These are phyloP conservation scores for Hyperoplus immaculatus DNA, from an alignment of 2,797 vertebrate species.

Conservation along the genomic window DNA sequence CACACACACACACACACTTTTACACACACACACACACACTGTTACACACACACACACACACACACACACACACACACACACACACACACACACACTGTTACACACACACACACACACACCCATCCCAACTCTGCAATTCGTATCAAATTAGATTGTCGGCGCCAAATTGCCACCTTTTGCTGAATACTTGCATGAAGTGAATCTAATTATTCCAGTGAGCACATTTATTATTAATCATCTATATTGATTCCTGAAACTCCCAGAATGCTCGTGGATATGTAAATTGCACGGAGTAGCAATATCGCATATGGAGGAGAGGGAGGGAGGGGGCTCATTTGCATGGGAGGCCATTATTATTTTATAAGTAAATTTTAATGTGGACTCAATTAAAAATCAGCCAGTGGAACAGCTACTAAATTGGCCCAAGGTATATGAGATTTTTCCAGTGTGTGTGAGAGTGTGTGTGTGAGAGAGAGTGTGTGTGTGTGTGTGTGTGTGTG, in stretches of 20 bases:
- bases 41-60: too few species aligned
- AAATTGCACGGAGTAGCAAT: constrained; percentile 81
- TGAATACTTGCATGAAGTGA: constrained; percentile 84
- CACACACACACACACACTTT: too few species aligned
- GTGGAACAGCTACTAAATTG: constrained; percentile 86
- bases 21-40: too few species aligned
- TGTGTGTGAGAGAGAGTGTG: too few species aligned
- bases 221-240: constrained; percentile 90
- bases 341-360: constrained; percentile 88
- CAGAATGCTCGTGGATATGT: constrained; percentile 85
- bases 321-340: constrained; percentile 86
- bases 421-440: constrained; percentile 81
- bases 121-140: constrained; percentile 57
- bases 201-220: constrained; percentile 88
- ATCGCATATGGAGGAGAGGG: constrained; percentile 40
- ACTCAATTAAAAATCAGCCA: constrained; percentile 89
- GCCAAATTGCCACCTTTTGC: constrained; percentile 79
- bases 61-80: too few species aligned
- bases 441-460: too few species aligned
- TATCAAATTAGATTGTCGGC: constrained; percentile 83
- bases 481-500: too few species aligned
- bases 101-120: too few species aligned
- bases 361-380: constrained; percentile 89
- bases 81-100: too few species aligned
- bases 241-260: constrained; percentile 89